A percentile compares a stretch with the other conserved stretches of the same genome.
phyloP scores from a whole-genome alignment of 2,113 vertebrate species.

The Bubalus kerabau region DNA sequence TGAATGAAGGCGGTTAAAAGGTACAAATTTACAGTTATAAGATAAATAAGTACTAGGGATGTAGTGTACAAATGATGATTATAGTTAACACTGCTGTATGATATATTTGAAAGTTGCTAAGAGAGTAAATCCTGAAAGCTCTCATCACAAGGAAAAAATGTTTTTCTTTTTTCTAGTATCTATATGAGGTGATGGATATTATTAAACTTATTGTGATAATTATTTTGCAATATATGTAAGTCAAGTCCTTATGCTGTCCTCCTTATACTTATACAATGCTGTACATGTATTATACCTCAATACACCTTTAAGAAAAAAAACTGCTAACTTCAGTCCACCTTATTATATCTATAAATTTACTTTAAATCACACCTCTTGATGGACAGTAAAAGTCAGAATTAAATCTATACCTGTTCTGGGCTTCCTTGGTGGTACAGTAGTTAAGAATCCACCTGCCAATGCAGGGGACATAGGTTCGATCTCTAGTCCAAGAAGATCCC shows the following conservation, averaged over 20 bases:
- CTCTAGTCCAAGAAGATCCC: neutral
- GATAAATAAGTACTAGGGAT: neutral
- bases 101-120: neutral
- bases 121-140: neutral
- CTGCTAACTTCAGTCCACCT: neutral
- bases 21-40: neutral
- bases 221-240: neutral
- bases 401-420: neutral
- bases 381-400: neutral
- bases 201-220: neutral
- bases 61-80: neutral
- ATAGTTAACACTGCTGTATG: neutral
- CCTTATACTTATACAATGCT: neutral
- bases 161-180: neutral
- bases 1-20: neutral
- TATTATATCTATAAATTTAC: neutral
- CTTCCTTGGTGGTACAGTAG: neutral
- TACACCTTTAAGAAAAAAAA: neutral
- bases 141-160: neutral
- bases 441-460: neutral
- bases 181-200: neutral
- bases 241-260: neutral
- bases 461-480: neutral
- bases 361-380: neutral
- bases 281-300: neutral